phyloP scores from a whole-genome alignment of 30 jellyfish, hydroid and myxozoan genomes.

The Hydractinia symbiolongicarpus region DNA sequence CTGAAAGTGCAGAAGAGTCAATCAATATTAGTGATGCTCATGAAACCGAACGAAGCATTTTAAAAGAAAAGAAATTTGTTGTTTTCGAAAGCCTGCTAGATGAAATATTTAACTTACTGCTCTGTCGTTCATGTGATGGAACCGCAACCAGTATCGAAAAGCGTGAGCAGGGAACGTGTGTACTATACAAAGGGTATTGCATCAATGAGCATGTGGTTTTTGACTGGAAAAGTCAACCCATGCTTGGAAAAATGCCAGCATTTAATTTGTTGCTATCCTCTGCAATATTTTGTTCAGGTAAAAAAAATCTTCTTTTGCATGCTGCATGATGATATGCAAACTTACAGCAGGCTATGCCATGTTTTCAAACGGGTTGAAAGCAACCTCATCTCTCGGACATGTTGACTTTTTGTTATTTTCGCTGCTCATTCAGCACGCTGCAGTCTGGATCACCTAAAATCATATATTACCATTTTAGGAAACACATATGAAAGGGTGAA shows the following conservation, averaged over 20 bases:
- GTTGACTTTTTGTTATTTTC: too few species aligned
- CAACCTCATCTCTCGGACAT: too few species aligned
- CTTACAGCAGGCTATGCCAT: too few species aligned
- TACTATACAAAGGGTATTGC: not conserved
- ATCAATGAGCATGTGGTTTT: too few species aligned
- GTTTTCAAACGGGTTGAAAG: too few species aligned
- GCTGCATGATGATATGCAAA: too few species aligned
- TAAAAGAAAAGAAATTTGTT: not conserved
- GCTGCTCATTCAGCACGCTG: too few species aligned
- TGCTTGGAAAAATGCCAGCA: constrained; percentile 19
- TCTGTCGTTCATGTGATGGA: not conserved
- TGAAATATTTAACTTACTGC: not conserved
- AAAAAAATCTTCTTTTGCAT: too few species aligned
- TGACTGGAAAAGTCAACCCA: constrained; percentile 13
- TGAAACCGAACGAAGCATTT: not conserved
- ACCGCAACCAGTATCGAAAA: constrained; percentile 1
- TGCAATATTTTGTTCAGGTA: not conserved
- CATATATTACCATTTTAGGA: not conserved
- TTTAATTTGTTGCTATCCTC: constrained; percentile 2
- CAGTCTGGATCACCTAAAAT: too few species aligned
- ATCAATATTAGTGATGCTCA: not conserved
- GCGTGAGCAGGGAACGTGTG: constrained; percentile 8
- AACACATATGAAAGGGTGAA: not conserved
- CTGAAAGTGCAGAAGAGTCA: not conserved
- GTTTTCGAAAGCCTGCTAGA: not conserved